A percentile compares a stretch with the other conserved stretches of the same genome.
These are phyloP conservation scores for Gymnocephalus cernua DNA, from an alignment of 2,113 vertebrate species.

Conservation along the genomic window DNA sequence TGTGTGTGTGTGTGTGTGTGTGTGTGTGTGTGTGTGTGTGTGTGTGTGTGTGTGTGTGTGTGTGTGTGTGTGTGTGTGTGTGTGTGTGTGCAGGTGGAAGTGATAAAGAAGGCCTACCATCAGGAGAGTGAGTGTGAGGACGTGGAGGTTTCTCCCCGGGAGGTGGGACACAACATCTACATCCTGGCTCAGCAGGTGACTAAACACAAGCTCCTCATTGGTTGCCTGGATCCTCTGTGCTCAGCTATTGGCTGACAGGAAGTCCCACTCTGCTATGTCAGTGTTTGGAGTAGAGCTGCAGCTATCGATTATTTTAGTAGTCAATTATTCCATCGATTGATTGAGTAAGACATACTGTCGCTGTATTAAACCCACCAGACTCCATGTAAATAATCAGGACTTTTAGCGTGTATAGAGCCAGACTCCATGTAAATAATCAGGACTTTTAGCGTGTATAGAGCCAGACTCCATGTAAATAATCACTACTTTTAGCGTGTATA, in stretches of 20 bases:
- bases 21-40: slow-evolving; percentile 2
- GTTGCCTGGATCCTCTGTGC: background rate
- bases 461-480: too few species aligned
- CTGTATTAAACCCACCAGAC: too few species aligned
- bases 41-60: slow-evolving; percentile 13
- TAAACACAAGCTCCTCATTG: slow-evolving; percentile 11
- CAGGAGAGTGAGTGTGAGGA: slow-evolving; percentile 93
- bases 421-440: too few species aligned
- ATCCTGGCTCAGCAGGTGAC: slow-evolving; percentile 96
- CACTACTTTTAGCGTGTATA: too few species aligned
- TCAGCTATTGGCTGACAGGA: background rate
- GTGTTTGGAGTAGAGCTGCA: background rate
- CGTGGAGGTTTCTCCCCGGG: slow-evolving; percentile 90
- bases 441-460: too few species aligned
- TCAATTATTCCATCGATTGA: too few species aligned
- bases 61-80: slow-evolving; percentile 2
- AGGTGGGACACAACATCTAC: slow-evolving; percentile 98
- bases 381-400: too few species aligned
- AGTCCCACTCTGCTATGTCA: background rate
- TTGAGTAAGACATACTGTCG: too few species aligned
- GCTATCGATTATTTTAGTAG: too few species aligned
- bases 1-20: background rate
- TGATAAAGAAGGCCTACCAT: slow-evolving; percentile 95
- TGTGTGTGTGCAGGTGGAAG: slow-evolving; percentile 87
- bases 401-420: too few species aligned